phyloP scores from a whole-genome alignment of 1,140 invertebrate species.

The Galendromus occidentalis region DNA sequence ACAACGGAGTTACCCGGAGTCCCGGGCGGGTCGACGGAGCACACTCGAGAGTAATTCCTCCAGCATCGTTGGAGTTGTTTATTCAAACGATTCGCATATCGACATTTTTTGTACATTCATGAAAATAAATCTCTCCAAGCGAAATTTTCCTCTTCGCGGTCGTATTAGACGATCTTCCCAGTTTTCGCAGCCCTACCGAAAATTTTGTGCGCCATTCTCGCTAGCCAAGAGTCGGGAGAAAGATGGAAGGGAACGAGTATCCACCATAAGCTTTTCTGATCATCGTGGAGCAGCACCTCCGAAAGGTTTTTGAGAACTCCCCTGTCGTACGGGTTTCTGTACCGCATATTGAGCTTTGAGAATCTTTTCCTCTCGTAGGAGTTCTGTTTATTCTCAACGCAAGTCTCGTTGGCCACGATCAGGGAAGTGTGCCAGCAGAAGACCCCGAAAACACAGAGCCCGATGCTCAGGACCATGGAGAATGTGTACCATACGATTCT shows the following conservation, averaged over 20 bases:
- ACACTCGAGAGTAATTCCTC: no score
- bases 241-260: background rate
- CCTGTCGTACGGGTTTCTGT: background rate
- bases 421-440: background rate
- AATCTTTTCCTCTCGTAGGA: background rate
- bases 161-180: no score
- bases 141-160: no score
- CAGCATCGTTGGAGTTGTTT: no score
- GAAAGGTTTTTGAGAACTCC: background rate
- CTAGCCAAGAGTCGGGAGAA: background rate
- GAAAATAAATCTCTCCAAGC: no score
- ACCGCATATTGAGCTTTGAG: background rate
- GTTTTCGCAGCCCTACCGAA: no score
- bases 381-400: background rate
- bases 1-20: no score
- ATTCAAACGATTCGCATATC: no score
- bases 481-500: conserved; percentile 1
- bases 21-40: no score
- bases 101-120: no score
- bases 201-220: background rate
- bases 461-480: background rate
- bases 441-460: background rate
- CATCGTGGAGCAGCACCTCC: background rate
- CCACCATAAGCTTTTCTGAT: conserved; percentile 1
- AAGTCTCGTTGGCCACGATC: conserved; percentile 1